Evolutionary conservation across 2,113 vertebrate genomes (phyloP), one percentile per base, ranked within the genome.

Genomic region (human): DNA sequence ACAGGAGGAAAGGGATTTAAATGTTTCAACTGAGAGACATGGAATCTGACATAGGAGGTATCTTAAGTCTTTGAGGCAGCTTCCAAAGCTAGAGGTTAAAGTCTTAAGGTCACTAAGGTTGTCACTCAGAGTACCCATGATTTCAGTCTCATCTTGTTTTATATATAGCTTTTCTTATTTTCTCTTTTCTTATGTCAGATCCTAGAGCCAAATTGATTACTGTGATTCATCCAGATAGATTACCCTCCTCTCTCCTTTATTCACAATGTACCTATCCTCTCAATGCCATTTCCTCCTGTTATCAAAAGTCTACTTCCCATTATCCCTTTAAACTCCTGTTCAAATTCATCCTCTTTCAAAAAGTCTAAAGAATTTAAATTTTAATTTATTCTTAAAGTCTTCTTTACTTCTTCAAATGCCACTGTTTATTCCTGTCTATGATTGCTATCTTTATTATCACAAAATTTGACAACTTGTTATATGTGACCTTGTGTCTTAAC

Each of bases 361-460:
- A 55, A 27, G n/a, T 18, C 5, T 35, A 43, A 18, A 27, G 13
- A 48, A 61, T 75, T 93, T 57, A 85, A 87, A 57, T 38, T 84
- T 11, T 3, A 35, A 35, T 59, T 43, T 89, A 2, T 59, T n/a
- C 50, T 52, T 66, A 35, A 88, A 73, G 3, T 38, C 12, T 57
- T 93, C 38, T 83, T 85, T 83, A 11, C 11, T 78, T 45, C 70
- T 27, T 95, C 75, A 89, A n/a, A 90, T 68, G 57, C 38, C 14
- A 52, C 5, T 80, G 32, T 40, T 84, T 27, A 64, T 57, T 73
- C 61, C 45, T 23, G n/a, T n/a, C 12, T 9, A 17, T 78, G 43
- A 73, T 79, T 48, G 22, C 48, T 70, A 6, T 70, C 32, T 83
- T 57, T 30, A 32, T 61, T 82, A 16, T 27, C 75, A 75, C 1